A percentile compares a stretch with the other conserved stretches of the same genome.
phyloP scores from a whole-genome alignment of 1,140 invertebrate species.

The Diuraphis noxia region DNA sequence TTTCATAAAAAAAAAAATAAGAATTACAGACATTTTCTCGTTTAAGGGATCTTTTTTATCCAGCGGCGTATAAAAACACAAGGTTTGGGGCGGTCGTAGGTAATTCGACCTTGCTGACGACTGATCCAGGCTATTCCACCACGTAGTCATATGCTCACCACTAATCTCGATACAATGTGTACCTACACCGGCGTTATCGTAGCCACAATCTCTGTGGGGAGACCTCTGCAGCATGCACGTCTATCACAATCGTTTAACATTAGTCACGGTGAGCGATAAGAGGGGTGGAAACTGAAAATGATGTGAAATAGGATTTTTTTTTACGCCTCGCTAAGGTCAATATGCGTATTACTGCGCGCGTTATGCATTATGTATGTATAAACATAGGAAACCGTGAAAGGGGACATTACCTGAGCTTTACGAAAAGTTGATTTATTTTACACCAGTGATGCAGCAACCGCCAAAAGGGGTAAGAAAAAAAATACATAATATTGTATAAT shows the following conservation, averaged over 20 bases:
- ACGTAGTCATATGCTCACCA: neutral
- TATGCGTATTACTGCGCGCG: neutral
- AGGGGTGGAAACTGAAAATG: neutral
- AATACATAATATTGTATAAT: neutral
- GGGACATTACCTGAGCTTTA: slow-evolving; percentile 29
- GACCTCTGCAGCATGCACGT: neutral
- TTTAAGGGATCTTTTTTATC: slow-evolving; percentile 9
- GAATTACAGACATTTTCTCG: neutral
- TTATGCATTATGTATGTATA: neutral
- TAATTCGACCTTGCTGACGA: slow-evolving; percentile 26
- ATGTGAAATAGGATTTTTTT: slow-evolving; percentile 6
- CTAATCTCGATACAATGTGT: slow-evolving; percentile 44
- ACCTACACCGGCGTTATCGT: slow-evolving; percentile 13
- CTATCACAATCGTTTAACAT: slow-evolving; percentile 49
- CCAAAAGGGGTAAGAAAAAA: neutral
- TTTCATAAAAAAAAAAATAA: neutral
- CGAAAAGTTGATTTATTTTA: slow-evolving; percentile 17
- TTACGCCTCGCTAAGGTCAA: slow-evolving; percentile 30
- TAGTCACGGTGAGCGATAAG: slow-evolving; percentile 41
- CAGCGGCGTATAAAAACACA: neutral
- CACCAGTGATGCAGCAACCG: neutral
- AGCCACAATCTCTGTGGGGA: neutral
- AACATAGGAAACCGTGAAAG: neutral
- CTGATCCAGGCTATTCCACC: slow-evolving; percentile 34
- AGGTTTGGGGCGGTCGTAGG: neutral